Conservation (phyloP, 2,113 vertebrate genomes). For the Geococcyx californianus region DNA sequence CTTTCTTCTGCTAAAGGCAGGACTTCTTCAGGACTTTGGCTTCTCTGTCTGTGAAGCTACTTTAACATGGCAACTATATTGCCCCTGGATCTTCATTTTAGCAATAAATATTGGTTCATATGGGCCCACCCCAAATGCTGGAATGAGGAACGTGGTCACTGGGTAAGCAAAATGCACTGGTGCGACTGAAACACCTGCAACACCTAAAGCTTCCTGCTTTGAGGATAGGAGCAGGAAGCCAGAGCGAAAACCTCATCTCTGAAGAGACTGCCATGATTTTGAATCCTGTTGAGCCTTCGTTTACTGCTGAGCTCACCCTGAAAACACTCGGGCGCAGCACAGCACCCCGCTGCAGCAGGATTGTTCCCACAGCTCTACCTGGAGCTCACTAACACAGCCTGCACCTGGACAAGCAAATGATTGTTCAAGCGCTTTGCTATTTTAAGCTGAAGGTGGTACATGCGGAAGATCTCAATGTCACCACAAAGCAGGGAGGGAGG, state of each 20-base stretch:
- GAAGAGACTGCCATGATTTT: neutral
- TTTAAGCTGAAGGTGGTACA: conserved; percentile 40
- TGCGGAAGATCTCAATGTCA: conserved; percentile 65
- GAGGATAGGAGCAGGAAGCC: neutral
- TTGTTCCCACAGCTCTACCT: neutral
- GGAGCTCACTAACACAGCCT: neutral
- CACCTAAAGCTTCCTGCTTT: neutral
- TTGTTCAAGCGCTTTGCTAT: neutral
- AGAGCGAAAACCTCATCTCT: neutral
- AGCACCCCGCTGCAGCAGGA: neutral
- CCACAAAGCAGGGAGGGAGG: conserved; percentile 31
- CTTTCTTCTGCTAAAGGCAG: neutral
- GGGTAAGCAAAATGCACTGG: neutral
- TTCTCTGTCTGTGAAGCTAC: neutral
- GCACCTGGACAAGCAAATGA: neutral
- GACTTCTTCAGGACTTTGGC: neutral
- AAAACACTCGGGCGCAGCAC: neutral
- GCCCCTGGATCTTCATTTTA: neutral
- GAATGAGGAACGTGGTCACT: neutral
- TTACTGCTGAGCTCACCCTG: neutral
- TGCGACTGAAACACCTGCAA: neutral
- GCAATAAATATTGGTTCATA: neutral
- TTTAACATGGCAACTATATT: rapidly evolving
- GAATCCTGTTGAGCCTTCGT: neutral
- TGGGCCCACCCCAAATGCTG: neutral